A percentile compares a stretch with the other conserved stretches of the same genome.
phyloP scores from a whole-genome alignment of 2,113 vertebrate genomes.

The Rhinopomastus cyanomelas region DNA sequence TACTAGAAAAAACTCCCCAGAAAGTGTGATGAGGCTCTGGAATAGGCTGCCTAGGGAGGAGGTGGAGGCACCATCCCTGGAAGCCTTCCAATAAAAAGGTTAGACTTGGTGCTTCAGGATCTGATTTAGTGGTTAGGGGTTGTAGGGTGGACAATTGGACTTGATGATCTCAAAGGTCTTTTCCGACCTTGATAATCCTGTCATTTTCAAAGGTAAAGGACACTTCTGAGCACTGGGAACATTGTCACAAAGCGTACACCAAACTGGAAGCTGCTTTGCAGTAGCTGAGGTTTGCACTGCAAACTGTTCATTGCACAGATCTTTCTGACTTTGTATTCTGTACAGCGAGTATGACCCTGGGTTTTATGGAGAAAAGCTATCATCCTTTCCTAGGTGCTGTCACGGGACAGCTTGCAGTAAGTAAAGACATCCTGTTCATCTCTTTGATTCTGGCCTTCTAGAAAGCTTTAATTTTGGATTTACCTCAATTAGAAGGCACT shows the following conservation, averaged over 20 bases:
- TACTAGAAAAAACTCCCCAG: no score
- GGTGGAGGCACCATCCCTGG: no score
- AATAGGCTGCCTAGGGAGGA: no score
- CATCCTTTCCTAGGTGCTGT: not conserved
- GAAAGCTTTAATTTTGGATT: conserved; percentile 31
- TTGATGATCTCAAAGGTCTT: no score
- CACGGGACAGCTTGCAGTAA: not conserved
- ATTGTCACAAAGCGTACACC: rapidly evolving
- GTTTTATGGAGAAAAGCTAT: not conserved
- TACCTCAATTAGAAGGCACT: conserved; percentile 4
- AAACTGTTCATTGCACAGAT: not conserved
- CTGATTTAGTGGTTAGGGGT: no score
- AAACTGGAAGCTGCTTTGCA: not conserved
- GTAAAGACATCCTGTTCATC: not conserved
- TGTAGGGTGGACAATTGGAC: no score
- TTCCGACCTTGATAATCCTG: no score
- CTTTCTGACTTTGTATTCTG: not conserved
- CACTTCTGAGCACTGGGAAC: not conserved
- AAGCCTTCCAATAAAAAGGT: no score
- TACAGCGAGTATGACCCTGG: not conserved
- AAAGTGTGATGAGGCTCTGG: no score
- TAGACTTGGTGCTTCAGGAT: no score
- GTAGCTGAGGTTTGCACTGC: not conserved
- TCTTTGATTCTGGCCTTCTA: conserved; percentile 32
- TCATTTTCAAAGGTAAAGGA: not conserved